These are phyloP conservation scores for Ectemnius continuus DNA, from an alignment of 2,888 invertebrate species.

Conservation along the genomic window DNA sequence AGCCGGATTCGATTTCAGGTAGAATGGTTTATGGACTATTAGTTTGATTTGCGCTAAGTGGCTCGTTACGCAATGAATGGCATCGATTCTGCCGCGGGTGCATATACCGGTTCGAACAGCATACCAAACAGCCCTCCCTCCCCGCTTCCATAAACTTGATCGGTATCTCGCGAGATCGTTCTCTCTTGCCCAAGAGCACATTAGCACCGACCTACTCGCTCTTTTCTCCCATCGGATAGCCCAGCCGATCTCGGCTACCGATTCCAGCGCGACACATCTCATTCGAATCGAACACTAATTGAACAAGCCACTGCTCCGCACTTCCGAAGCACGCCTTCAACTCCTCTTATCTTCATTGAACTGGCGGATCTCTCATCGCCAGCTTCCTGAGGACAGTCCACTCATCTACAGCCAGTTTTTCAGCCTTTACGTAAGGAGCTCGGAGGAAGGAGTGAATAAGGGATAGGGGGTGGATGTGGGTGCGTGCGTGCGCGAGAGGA, in stretches of 20 bases:
- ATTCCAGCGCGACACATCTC: slow-evolving; percentile 62
- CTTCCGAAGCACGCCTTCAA: slow-evolving; percentile 13
- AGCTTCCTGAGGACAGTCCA: background rate
- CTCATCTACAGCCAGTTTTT: no score
- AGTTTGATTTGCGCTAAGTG: slow-evolving; percentile 70
- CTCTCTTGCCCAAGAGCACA: slow-evolving; percentile 55
- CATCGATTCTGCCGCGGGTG: slow-evolving; percentile 65
- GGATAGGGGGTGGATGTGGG: no score
- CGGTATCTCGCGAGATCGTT: slow-evolving; percentile 56
- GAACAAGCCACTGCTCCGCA: slow-evolving; percentile 38
- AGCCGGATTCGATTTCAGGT: slow-evolving; percentile 35
- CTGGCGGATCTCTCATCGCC: background rate
- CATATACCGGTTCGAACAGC: slow-evolving; percentile 4
- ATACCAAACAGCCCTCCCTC: slow-evolving; percentile 3
- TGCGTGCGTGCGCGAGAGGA: no score
- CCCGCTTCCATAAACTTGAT: slow-evolving; percentile 53
- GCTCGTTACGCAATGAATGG: slow-evolving; percentile 71
- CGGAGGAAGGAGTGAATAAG: no score
- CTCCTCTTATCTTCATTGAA: background rate
- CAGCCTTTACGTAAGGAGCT: slow-evolving; percentile 19
- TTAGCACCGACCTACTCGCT: slow-evolving; percentile 49
- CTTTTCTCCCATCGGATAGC: slow-evolving; percentile 14
- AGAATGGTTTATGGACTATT: slow-evolving; percentile 64
- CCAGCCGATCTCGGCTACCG: slow-evolving; percentile 46
- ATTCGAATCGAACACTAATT: slow-evolving; percentile 63